Evolutionary conservation across 2,888 invertebrate species (phyloP).

Genomic region (Aspidapion aeneum): DNA sequence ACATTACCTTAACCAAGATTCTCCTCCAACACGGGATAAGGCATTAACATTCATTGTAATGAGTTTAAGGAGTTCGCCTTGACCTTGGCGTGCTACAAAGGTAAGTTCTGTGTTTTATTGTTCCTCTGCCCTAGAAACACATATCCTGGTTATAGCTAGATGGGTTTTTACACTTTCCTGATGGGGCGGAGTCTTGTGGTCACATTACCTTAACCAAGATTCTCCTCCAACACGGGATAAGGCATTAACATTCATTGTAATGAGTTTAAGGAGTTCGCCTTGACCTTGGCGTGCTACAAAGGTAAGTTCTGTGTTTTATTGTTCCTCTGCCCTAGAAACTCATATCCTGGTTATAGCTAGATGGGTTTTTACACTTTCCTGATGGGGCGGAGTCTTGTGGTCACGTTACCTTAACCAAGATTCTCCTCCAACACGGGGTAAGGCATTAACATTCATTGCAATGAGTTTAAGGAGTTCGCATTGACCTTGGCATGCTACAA

Average conservation of each 20-base stretch:
- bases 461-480: constrained; percentile 99
- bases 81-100: no score
- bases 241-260: constrained; percentile 93
- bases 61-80: no score
- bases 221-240: constrained; percentile 82
- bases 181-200: constrained; percentile 98
- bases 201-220: constrained; percentile 90
- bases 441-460: constrained; percentile 97
- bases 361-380: constrained; percentile 94
- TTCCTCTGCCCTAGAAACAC: no score
- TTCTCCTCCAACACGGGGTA: constrained; percentile 86
- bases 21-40: no score
- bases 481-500: constrained; percentile 75
- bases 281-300: no score
- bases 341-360: no score
- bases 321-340: no score
- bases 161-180: constrained; percentile 94
- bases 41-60: no score
- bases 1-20: no score
- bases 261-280: constrained; percentile 62
- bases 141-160: no score
- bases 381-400: constrained; percentile 95
- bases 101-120: no score
- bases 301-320: no score
- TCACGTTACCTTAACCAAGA: constrained; percentile 58